Conservation (phyloP, 2,113 vertebrate species). For the Columbina picui region DNA sequence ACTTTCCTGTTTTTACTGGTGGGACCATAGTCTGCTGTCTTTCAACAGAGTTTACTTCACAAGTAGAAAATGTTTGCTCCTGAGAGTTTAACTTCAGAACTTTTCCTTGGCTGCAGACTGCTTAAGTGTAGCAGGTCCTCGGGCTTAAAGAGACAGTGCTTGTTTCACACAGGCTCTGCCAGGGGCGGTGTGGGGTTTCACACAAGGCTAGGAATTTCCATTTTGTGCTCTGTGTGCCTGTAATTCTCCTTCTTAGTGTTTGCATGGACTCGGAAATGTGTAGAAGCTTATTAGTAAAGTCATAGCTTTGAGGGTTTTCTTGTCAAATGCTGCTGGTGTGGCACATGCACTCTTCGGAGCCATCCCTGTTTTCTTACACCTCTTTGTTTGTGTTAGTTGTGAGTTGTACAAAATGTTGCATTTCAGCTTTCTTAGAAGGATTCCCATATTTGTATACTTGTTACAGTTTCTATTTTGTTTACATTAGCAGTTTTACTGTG, state of each 20-base stretch:
- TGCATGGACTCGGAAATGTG: not conserved
- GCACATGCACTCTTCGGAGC: not conserved
- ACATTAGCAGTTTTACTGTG: constrained; percentile 49
- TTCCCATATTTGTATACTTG: constrained; percentile 5
- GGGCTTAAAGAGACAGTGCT: constrained; percentile 79
- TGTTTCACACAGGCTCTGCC: constrained; percentile 47
- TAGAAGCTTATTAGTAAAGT: not conserved
- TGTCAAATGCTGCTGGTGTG: not conserved
- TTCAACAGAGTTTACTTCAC: constrained; percentile 86
- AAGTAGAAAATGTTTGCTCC: constrained; percentile 85
- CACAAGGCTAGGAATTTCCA: constrained; percentile 42
- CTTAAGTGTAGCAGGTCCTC: constrained; percentile 75
- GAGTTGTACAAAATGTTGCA: constrained; percentile 1
- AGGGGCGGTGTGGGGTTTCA: constrained; percentile 9
- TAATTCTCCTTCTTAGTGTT: constrained; percentile 8
- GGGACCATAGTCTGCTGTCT: constrained; percentile 81
- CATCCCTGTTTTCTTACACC: not conserved
- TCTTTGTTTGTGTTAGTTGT: not conserved
- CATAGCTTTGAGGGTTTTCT: not conserved
- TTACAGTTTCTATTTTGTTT: constrained; percentile 54
- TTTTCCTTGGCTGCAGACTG: constrained; percentile 80
- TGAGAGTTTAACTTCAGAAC: constrained; percentile 83
- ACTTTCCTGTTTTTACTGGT: constrained; percentile 84
- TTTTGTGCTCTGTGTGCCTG: constrained; percentile 17
- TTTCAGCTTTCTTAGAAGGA: constrained; percentile 35